A percentile compares a stretch with the other conserved stretches of the same genome.
Conservation (phyloP, 37 sponge, comb jelly and placozoan species). For the Dysidea cf. avara region DNA sequence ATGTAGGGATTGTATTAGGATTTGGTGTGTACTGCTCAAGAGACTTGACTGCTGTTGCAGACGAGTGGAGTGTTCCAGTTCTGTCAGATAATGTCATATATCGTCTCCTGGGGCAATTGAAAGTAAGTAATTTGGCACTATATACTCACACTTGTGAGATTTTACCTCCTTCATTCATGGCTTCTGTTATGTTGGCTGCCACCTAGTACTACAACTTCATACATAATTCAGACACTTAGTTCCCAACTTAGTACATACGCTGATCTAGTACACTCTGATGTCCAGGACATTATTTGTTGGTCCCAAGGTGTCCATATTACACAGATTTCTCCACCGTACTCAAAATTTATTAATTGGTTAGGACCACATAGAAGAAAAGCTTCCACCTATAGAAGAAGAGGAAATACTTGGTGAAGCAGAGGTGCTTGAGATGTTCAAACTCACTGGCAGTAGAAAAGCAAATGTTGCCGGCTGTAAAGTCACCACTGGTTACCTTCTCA, state of each 20-base stretch:
- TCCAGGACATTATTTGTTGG: too few species aligned
- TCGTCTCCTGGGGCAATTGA: conserved; percentile 66
- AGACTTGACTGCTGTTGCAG: conserved; percentile 17
- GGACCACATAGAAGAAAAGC: conserved; percentile 42
- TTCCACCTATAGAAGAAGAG: conserved; percentile 52
- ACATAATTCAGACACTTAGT: not conserved
- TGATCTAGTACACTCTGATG: too few species aligned
- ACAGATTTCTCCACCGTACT: too few species aligned
- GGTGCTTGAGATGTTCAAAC: conserved; percentile 59
- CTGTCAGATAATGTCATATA: conserved; percentile 73
- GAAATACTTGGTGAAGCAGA: conserved; percentile 78
- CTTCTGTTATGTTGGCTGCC: conserved; percentile 4
- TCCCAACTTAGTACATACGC: too few species aligned
- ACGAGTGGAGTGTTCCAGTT: conserved; percentile 28
- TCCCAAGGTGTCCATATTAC: too few species aligned
- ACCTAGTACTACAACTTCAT: too few species aligned
- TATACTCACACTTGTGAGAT: too few species aligned
- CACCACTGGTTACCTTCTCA: conserved; percentile 47
- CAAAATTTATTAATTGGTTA: conserved; percentile 7
- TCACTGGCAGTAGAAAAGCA: conserved; percentile 42
- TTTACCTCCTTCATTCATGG: not conserved
- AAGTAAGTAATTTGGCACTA: too few species aligned
- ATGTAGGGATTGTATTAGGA: conserved; percentile 67
- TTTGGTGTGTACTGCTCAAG: conserved; percentile 53
- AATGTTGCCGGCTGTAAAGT: conserved; percentile 75